Base-by-base conservation (phyloP, 2,888 invertebrate species). In the Coenonympha glycerion region DNA sequence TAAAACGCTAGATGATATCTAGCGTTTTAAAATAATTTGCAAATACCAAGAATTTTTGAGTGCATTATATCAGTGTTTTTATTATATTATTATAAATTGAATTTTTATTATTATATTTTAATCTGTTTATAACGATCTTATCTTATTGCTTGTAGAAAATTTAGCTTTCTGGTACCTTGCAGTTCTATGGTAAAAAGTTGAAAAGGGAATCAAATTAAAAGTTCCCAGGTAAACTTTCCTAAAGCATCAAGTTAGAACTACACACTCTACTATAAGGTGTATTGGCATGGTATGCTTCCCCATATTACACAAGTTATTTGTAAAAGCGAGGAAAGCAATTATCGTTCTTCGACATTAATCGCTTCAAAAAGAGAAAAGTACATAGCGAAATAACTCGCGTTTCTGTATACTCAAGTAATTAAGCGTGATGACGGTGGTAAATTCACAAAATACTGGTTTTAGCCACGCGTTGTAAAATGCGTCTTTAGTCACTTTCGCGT, bases 11-110 rank as follows among this genome's bases (percentile, higher is more conserved):
- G n/a, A n/a, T 15, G 39, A 39, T 39, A 39, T 24, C 24, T 5
- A 9, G 18, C n/a, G 6, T 18, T 13, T 37, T n/a, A 44, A 26
- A 28, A n/a, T n/a, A n/a, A 15, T 15, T 30, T 9, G 8, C 39
- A 42, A 53, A 22, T 49, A 56, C 47, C 56, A 56, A 56, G 37
- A 48, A 24, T 37, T 34, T 37, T 31, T 2, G 9, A 30, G 13
- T 30, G 40, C 18, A 24, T 30, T 52, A 48, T 13, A 53, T 22
- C 31, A 49, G 55, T 49, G 50, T 47, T 8, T 31, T 6, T 31
- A 31, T 11, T 15, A 9, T 9, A 26, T 11, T 18, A 18, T 4
- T 34, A 11, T 24, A 24, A 24, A 24, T 24, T 9, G 9, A 24
- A 6, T 16, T 19, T 11, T 19, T 6, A n/a, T 19, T 15, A 6